phyloP scores from a whole-genome alignment of 2,113 vertebrate genomes.

The Nerophis ophidion region DNA sequence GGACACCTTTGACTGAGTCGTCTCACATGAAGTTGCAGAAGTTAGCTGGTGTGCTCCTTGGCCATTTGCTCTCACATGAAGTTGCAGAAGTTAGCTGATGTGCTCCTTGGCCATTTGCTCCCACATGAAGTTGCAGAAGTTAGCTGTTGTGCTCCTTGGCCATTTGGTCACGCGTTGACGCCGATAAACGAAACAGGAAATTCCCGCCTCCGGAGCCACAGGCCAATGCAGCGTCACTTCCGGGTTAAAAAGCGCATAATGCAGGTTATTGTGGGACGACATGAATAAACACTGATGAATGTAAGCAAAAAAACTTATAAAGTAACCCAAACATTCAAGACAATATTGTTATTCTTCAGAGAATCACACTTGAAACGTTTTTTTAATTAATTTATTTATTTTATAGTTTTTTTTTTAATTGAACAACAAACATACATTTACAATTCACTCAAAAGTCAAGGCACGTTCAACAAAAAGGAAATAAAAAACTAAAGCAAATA shows the following conservation, averaged over 20 bases:
- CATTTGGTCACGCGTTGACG: slow-evolving; percentile 17
- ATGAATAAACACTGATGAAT: not conserved
- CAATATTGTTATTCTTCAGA: too few relatives aligned
- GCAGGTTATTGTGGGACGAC: not conserved
- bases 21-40: not conserved
- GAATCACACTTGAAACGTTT: not conserved
- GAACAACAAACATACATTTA: too few relatives aligned
- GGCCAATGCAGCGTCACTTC: slow-evolving; percentile 17
- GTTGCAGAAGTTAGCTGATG: not conserved
- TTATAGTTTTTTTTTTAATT: too few relatives aligned
- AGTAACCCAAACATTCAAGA: rapidly evolving
- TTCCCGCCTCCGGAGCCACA: slow-evolving; percentile 43
- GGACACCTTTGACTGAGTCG: not conserved
- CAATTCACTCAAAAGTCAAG: too few relatives aligned
- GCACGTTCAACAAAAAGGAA: too few relatives aligned
- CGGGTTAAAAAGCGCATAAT: slow-evolving; percentile 11
- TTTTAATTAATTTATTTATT: too few relatives aligned
- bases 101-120: not conserved
- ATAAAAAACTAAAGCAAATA: too few relatives aligned
- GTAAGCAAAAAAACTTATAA: not conserved
- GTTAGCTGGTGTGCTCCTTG: not conserved
- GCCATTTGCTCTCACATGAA: too few relatives aligned
- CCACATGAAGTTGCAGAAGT: too few relatives aligned
- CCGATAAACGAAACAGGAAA: slow-evolving; percentile 20
- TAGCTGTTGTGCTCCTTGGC: slow-evolving; percentile 16